Percentiles rank a stretch among this genome's conserved stretches.
These are phyloP conservation scores for Chiroxiphia lanceolata DNA, from an alignment of 2,797 vertebrate species.

Conservation along the genomic window DNA sequence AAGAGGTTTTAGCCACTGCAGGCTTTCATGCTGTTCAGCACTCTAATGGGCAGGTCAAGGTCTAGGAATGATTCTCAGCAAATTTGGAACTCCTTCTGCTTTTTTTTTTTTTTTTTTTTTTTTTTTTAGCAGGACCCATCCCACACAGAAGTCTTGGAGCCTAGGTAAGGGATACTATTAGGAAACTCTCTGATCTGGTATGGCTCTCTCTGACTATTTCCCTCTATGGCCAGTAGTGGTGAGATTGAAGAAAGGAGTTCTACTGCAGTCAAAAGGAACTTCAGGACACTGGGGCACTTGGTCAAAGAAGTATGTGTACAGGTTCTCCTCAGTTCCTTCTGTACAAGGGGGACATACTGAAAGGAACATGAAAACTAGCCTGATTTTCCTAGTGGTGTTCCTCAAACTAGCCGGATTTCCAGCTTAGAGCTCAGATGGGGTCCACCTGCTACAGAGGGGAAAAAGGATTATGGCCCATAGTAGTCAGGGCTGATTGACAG, in stretches of 20 bases:
- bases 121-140: background rate
- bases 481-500: background rate
- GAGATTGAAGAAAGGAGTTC: background rate
- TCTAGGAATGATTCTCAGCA: background rate
- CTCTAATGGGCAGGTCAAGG: background rate
- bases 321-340: background rate
- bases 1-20: background rate
- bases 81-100: background rate
- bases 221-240: accelerated
- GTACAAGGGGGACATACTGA: background rate
- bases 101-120: background rate
- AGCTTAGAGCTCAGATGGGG: background rate
- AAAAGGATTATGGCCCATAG: background rate
- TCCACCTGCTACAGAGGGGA: background rate
- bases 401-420: background rate
- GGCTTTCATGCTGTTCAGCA: background rate
- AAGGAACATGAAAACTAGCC: background rate
- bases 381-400: background rate
- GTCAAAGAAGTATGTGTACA: background rate
- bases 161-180: background rate
- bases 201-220: background rate
- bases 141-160: background rate
- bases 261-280: background rate
- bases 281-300: background rate
- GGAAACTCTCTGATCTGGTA: background rate